Evolutionary conservation across 1,140 invertebrate species (phyloP), one percentile per base, ranked within the genome.

Genomic region (Philopotamus ludificatus): DNA sequence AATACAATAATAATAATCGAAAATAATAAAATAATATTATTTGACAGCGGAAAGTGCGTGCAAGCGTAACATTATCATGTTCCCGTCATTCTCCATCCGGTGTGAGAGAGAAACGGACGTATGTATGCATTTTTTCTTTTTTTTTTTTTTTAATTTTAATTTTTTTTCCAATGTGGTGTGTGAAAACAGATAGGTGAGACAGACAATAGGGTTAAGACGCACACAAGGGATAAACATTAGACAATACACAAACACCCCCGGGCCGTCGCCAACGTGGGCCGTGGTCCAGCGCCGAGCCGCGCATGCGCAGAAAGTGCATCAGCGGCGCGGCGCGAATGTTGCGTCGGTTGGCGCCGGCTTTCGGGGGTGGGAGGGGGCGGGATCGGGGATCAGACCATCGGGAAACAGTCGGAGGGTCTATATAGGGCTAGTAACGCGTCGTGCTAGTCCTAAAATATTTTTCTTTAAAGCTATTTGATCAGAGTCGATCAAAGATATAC

Each of bases 221-320:
- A 86, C 85, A 86, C 85, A 86, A 83, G 79, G 84, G 83, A 81
- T 60, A 80, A 82, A 86, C 84, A 86, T 84, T 84, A 87, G 84
- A 87, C 85, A 85, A 86, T 84, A 86, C 85, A 87, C 84, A 86
- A 82, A 70, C 65, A 73, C 59, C 57, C 57, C 44, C 55, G 39
- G 16, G 61, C 28, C n/a, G 55, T n/a, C 16, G 21, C 58, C 12
- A 49, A 34, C 23, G 47, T 2, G 23, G 3, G 22, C 25, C 12
- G 21, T 25, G 49, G 20, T 23, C 23, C 44, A 25, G 12, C 63
- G 61, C 51, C n/a, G 15, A 16, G 10, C 23, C 18, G 4, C 16
- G 45, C 18, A 49, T 10, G 25, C n/a, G 3, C 8, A 3, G n/a
- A 4, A 18, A 49, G 16, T 9, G 8, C 57, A 15, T 26, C 42